phyloP scores from a whole-genome alignment of 2,113 vertebrate species.

The Pontoporia blainvillei region DNA sequence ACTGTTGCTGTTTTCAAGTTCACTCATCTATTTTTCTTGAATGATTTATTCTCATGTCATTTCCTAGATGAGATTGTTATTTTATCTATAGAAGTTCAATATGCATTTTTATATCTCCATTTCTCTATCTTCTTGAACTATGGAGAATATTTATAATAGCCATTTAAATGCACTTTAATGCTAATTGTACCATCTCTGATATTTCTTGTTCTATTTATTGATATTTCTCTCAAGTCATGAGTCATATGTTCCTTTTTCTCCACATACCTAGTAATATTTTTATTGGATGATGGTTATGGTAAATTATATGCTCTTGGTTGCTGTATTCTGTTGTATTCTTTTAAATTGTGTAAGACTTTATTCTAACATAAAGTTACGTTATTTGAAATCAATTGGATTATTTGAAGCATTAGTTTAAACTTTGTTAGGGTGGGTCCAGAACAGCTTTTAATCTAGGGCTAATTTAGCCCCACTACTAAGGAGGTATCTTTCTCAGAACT shows the following conservation, averaged over 20 bases:
- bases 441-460: background rate
- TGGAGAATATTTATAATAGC: background rate
- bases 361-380: background rate
- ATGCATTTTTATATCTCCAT: background rate
- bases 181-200: background rate
- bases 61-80: background rate
- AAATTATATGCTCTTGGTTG: background rate
- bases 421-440: background rate
- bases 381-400: background rate
- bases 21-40: background rate
- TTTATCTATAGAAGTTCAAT: background rate
- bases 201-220: background rate
- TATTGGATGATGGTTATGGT: background rate
- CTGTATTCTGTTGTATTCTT: background rate
- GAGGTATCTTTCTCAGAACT: background rate
- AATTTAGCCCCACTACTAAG: background rate
- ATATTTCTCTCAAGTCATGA: background rate
- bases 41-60: background rate
- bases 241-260: background rate
- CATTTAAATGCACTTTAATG: background rate
- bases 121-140: background rate
- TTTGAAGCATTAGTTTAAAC: background rate
- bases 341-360: background rate
- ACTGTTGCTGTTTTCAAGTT: background rate
- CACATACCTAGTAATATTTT: background rate